A percentile compares a stretch with the other conserved stretches of the same genome.
phyloP scores from a whole-genome alignment of 2,797 vertebrate species.

The Heteromormyrus szaboi region DNA sequence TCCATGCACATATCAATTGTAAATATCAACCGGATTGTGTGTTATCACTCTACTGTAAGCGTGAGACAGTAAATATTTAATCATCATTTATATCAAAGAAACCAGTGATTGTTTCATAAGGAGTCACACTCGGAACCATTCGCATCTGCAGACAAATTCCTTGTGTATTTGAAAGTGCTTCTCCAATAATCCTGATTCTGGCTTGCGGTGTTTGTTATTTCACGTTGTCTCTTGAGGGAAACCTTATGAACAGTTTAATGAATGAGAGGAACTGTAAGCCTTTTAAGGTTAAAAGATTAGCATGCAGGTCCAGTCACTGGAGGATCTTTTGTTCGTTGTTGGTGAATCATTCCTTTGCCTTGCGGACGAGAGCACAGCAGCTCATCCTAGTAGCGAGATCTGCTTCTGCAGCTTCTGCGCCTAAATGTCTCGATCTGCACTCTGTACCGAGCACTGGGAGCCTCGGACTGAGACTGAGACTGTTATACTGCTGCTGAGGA shows the following conservation, averaged over 20 bases:
- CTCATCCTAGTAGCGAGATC: not conserved
- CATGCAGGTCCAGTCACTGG: not conserved
- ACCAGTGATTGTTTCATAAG: no score
- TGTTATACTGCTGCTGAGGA: conserved; percentile 44
- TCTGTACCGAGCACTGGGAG: not conserved
- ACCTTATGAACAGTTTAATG: not conserved
- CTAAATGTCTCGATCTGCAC: not conserved
- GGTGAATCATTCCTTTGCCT: not conserved
- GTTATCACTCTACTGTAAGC: not conserved
- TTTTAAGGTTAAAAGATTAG: not conserved
- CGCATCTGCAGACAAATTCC: not conserved
- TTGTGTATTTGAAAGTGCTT: not conserved
- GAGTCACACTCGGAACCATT: not conserved
- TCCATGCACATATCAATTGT: not conserved
- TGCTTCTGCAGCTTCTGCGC: not conserved
- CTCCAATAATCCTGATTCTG: not conserved
- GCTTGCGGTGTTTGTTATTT: not conserved
- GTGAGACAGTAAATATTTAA: not conserved
- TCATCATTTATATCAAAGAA: no score
- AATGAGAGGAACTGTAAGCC: not conserved
- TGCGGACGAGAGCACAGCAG: not conserved
- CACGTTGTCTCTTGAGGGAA: not conserved
- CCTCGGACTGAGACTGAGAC: conserved; percentile 24
- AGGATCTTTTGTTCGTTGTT: not conserved
- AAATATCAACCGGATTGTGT: not conserved